phyloP scores from a whole-genome alignment of 2,113 vertebrate species.

The Procavia capensis region DNA sequence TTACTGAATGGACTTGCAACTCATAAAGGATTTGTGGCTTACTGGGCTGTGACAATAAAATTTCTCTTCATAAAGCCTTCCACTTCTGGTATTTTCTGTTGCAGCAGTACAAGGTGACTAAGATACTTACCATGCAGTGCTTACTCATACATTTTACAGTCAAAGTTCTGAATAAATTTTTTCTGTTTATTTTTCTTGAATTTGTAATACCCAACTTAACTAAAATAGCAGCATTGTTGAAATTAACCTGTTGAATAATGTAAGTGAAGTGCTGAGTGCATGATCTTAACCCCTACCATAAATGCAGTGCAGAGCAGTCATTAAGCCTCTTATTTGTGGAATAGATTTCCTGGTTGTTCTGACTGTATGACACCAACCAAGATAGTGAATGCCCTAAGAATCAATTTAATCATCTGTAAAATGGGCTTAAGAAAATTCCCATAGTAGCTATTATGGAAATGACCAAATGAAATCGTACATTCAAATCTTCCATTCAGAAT shows the following conservation, averaged over 20 bases:
- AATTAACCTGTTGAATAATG: neutral
- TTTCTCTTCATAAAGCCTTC: too few species aligned
- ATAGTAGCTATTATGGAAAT: neutral
- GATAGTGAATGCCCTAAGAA: neutral
- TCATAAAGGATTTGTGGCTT: too few species aligned
- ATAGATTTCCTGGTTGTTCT: neutral
- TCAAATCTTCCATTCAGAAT: neutral
- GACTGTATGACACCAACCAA: neutral
- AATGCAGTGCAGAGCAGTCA: neutral
- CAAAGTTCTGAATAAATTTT: neutral
- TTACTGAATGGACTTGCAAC: too few species aligned
- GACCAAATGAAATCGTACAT: too few species aligned
- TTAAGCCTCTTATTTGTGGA: neutral
- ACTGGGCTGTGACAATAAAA: too few species aligned
- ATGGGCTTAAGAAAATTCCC: neutral
- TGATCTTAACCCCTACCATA: neutral
- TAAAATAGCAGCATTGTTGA: neutral
- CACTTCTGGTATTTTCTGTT: too few species aligned
- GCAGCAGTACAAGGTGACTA: too few species aligned
- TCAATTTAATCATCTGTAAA: neutral
- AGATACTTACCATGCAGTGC: rapidly evolving
- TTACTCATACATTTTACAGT: neutral
- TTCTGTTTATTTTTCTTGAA: neutral
- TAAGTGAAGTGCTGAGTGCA: neutral
- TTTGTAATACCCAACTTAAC: neutral